phyloP scores from a whole-genome alignment of 2,113 vertebrate genomes.

The Brachyistius frenatus region DNA sequence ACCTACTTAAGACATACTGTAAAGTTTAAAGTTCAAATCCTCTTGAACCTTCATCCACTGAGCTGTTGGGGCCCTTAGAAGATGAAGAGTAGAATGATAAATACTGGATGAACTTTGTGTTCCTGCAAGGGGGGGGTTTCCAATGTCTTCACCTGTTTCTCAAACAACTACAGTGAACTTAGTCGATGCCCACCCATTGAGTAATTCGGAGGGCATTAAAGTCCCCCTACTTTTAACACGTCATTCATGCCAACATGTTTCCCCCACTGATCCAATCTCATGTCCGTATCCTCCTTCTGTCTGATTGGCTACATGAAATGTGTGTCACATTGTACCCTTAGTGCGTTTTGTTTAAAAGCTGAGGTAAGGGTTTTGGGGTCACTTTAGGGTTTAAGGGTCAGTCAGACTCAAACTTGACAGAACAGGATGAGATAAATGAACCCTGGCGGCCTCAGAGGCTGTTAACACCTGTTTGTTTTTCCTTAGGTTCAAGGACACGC shows the following conservation, averaged over 20 bases:
- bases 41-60: slow-evolving; percentile 24
- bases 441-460: slow-evolving; percentile 15
- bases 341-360: slow-evolving; percentile 7
- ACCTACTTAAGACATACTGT: slow-evolving; percentile 5
- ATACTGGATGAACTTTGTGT: slow-evolving; percentile 40
- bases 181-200: neutral
- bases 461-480: slow-evolving; percentile 75
- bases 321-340: slow-evolving; percentile 15
- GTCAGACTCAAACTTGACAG: slow-evolving; percentile 62
- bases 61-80: slow-evolving; percentile 3
- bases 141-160: neutral
- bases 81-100: slow-evolving; percentile 23
- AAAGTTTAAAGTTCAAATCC: slow-evolving; percentile 53
- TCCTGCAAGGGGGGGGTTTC: neutral
- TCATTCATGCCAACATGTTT: neutral
- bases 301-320: slow-evolving; percentile 43
- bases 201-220: neutral
- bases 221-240: neutral
- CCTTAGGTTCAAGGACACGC: slow-evolving; percentile 73
- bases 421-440: slow-evolving; percentile 72
- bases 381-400: slow-evolving; percentile 3
- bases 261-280: neutral
- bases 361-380: slow-evolving; percentile 32
- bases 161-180: neutral
- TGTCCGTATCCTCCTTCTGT: neutral